Percentiles rank a stretch among this genome's conserved stretches.
Conservation (phyloP, 2,113 vertebrate species). For the Lanius ludovicianus region DNA sequence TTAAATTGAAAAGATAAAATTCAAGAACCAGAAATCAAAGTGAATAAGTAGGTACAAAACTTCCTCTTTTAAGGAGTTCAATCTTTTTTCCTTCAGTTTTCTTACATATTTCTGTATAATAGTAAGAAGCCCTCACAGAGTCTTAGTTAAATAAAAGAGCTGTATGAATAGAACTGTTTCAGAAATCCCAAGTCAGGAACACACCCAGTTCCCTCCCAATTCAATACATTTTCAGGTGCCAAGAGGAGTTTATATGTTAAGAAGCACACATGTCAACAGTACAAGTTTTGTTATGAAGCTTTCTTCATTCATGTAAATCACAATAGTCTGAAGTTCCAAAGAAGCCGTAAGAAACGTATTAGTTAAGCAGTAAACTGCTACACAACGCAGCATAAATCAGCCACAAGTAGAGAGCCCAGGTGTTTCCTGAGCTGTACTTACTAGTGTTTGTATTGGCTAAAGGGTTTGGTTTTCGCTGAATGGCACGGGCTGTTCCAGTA, state of each 20-base stretch:
- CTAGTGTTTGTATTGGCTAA: slow-evolving; percentile 95
- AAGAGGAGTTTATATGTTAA: not conserved
- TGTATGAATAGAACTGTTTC: not conserved
- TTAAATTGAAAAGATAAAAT: not conserved
- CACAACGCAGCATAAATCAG: not conserved
- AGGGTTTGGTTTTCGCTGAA: slow-evolving; percentile 99
- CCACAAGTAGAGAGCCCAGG: not conserved
- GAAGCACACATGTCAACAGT: not conserved
- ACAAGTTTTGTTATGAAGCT: not conserved
- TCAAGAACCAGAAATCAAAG: not conserved
- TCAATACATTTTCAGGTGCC: not conserved
- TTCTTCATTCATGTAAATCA: not conserved
- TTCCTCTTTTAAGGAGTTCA: not conserved
- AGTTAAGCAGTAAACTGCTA: not conserved
- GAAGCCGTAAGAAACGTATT: not conserved
- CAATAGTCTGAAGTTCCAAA: not conserved
- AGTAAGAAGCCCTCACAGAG: not conserved
- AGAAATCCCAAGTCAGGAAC: not conserved
- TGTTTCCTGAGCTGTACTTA: slow-evolving; percentile 70
- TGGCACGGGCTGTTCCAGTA: slow-evolving; percentile 97
- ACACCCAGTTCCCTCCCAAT: not conserved
- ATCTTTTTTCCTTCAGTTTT: not conserved
- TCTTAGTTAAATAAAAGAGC: not conserved
- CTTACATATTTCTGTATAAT: rapidly evolving
- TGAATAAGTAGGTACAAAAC: not conserved